Evolutionary conservation across 2,888 invertebrate genomes (phyloP).

Genomic region (Tribolium freemani): DNA sequence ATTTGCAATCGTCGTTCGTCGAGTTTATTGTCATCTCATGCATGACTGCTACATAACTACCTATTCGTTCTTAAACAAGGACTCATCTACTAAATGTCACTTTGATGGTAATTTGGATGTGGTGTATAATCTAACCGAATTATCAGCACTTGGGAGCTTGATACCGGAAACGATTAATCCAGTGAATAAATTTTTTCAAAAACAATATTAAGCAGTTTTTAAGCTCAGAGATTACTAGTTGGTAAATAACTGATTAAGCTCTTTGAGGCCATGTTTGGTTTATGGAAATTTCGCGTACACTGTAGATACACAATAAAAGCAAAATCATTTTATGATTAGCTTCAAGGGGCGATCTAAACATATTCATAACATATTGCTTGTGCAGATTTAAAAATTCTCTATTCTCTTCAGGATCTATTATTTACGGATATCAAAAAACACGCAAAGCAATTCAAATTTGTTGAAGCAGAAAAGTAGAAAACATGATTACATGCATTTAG

Average conservation of each 20-base stretch:
- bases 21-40: slow-evolving; percentile 4
- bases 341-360: too few relatives aligned
- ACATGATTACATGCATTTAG: slow-evolving; percentile 16
- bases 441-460: slow-evolving; percentile 1
- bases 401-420: too few relatives aligned
- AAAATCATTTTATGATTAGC: neutral
- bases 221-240: neutral
- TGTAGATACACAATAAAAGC: neutral
- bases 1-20: neutral
- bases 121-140: slow-evolving; percentile 1
- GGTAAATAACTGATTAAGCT: neutral
- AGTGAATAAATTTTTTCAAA: neutral
- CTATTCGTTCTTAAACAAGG: slow-evolving; percentile 5
- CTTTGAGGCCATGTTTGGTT: neutral
- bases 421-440: neutral
- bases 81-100: slow-evolving; percentile 8
- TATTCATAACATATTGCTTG: too few relatives aligned
- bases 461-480: slow-evolving; percentile 28
- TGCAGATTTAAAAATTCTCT: too few relatives aligned
- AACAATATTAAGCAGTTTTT: neutral
- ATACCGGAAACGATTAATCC: neutral
- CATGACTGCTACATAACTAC: neutral
- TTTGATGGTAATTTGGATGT: neutral
- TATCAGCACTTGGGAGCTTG: neutral
- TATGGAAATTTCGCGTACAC: neutral